Base-by-base conservation (phyloP, 2,888 invertebrate species). In the Drosophila mayaguana region DNA sequence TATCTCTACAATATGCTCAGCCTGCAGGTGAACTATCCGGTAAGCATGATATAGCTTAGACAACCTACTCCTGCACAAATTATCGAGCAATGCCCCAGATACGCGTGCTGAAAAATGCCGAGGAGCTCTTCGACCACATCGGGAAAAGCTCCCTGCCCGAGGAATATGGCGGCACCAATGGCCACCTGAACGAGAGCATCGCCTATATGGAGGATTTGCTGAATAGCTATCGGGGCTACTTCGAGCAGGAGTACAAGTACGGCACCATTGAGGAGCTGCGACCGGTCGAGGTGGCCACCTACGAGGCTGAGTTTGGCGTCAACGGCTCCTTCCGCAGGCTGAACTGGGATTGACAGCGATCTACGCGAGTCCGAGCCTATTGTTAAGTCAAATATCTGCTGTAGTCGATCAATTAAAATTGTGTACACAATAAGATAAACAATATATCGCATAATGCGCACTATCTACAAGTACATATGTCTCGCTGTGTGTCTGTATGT, bases 151-250 rank as follows among this genome's bases (percentile, higher is more conserved):
- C 77, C 38, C 75, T 91, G 61, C 91, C 91, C 0, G 91, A 91
- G 80, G 91, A 91, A 48, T 91, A 91, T 50, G 91, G 91, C 9
- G 91, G 91, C 25, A 75, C 78, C 36, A 91, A 91, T 71, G 91
- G 91, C 3, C 91, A 91, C 40, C 76, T 85, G 61, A 74, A 62
- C 42, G 91, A 91, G 68, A 89, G 82, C 48, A 61, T 91, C 63
- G 78, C 91, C 56, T 89, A 91, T 22, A 91, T 91, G 91, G 91
- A 91, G 71, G 91, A 91, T 59, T 65, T 91, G 14, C 48, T 91
- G 11, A 83, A 80, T 11, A 89, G 83, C 68, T 91, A 91, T 76
- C 80, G 91, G 3, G 74, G 75, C 34, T 91, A 91, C 63, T 91
- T 91, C 32, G 89, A 89, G 8, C 86, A 90, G 76, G 91, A 91